phyloP scores from a whole-genome alignment of 2,113 vertebrate genomes.

The Dipodomys spectabilis region DNA sequence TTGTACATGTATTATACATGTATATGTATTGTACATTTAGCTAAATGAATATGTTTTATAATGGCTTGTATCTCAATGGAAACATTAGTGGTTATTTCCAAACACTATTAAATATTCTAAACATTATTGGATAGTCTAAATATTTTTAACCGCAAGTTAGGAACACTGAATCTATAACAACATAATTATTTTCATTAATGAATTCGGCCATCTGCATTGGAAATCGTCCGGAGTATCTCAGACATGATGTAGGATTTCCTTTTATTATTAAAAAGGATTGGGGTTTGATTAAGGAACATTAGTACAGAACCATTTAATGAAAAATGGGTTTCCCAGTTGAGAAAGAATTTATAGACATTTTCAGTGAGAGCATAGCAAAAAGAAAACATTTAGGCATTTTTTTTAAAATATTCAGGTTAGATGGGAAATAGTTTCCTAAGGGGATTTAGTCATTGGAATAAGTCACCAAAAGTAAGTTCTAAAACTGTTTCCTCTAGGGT shows the following conservation, averaged over 20 bases:
- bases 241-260: slow-evolving; percentile 27
- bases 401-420: slow-evolving; percentile 64
- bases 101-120: background rate
- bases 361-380: background rate
- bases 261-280: background rate
- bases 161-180: background rate
- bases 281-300: slow-evolving; percentile 11
- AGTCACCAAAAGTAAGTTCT: slow-evolving; percentile 52
- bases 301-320: background rate
- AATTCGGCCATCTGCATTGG: background rate
- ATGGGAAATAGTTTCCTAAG: slow-evolving; percentile 62
- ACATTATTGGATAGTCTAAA: slow-evolving; percentile 51
- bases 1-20: no score
- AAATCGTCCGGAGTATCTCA: background rate
- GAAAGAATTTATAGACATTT: slow-evolving; percentile 18
- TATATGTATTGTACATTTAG: slow-evolving; percentile 53
- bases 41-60: slow-evolving; percentile 51
- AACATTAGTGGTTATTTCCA: slow-evolving; percentile 38
- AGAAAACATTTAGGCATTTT: slow-evolving; percentile 24
- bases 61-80: background rate
- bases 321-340: slow-evolving; percentile 18
- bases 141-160: background rate
- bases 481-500: slow-evolving; percentile 14
- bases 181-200: background rate
- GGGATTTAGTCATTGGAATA: slow-evolving; percentile 57